Conservation (phyloP, 2,888 invertebrate genomes). For the Papilio protenor region DNA sequence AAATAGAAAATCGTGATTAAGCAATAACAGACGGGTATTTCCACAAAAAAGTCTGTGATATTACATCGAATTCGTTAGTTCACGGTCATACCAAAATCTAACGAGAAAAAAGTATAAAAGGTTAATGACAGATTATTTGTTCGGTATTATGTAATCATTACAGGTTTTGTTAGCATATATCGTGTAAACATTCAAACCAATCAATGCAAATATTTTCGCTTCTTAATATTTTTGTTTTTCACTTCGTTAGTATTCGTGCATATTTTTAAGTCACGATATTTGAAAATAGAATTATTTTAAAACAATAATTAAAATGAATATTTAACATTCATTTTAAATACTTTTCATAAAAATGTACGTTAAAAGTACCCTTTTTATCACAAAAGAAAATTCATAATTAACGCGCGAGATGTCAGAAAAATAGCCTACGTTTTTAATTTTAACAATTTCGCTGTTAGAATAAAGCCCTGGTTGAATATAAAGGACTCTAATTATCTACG, state of each 20-base stretch:
- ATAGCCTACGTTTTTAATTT: conserved; percentile 72
- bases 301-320: background rate
- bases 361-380: conserved; percentile 67
- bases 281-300: background rate
- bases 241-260: background rate
- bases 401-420: conserved; percentile 66
- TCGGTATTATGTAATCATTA: conserved; percentile 3
- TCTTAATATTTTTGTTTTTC: background rate
- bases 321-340: conserved; percentile 45
- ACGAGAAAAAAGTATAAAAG: conserved; percentile 32
- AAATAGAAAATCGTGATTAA: conserved; percentile 30
- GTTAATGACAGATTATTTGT: conserved; percentile 22
- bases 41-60: conserved; percentile 23
- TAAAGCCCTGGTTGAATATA: conserved; percentile 52
- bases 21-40: conserved; percentile 39
- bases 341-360: conserved; percentile 66
- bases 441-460: conserved; percentile 56
- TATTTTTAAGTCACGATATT: conserved; percentile 8
- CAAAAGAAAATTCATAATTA: conserved; percentile 74
- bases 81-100: conserved; percentile 30
- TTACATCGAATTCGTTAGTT: conserved; percentile 19
- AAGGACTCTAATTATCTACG: conserved; percentile 52
- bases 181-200: conserved; percentile 1
- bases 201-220: conserved; percentile 6
- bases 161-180: background rate